Evolutionary conservation across 2,113 vertebrate species (phyloP).

Genomic region (Nettapus auritus): DNA sequence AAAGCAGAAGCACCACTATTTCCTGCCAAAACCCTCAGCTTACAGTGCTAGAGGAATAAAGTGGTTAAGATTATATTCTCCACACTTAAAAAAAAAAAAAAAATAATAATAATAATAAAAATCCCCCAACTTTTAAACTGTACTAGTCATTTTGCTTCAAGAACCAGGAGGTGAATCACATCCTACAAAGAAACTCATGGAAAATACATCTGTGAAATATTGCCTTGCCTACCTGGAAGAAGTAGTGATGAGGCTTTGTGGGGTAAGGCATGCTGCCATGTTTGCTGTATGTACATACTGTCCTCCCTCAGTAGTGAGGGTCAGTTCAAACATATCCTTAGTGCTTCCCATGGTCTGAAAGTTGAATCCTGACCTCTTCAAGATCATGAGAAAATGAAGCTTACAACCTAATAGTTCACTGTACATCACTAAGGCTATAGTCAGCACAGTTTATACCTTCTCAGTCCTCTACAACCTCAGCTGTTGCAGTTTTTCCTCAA

Average conservation of each 20-base stretch:
- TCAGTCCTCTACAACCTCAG: background rate
- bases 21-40: background rate
- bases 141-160: background rate
- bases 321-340: background rate
- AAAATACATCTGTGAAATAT: background rate
- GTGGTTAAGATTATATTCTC: background rate
- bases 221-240: background rate
- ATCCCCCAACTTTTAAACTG: background rate
- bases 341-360: background rate
- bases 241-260: background rate
- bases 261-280: accelerated
- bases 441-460: background rate
- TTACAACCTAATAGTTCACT: background rate
- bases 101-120: background rate
- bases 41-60: background rate
- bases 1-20: background rate
- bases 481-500: background rate
- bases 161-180: background rate
- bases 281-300: no score
- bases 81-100: background rate
- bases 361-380: background rate
- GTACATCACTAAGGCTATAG: background rate
- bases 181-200: background rate
- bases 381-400: background rate
- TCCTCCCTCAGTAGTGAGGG: background rate